Percentiles rank a stretch among this genome's conserved stretches.
phyloP scores from a whole-genome alignment of 2,888 invertebrate genomes.

The Lepidochrysops patricia region DNA sequence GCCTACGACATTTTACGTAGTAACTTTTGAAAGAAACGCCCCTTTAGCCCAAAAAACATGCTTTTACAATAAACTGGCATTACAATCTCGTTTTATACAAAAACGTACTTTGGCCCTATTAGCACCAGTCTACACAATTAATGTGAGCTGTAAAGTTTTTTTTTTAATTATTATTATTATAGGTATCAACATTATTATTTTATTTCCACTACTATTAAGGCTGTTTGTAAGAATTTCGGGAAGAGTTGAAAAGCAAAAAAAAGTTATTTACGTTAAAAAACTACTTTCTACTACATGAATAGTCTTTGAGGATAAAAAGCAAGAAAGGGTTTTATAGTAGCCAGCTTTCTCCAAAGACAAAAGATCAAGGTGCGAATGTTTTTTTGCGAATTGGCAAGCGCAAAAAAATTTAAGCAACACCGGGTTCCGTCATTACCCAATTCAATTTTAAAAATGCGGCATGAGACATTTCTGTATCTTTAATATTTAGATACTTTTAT shows the following conservation, averaged over 20 bases:
- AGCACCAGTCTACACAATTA: no score
- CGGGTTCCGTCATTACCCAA: neutral
- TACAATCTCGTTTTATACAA: no score
- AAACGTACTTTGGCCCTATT: no score
- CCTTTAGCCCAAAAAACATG: no score
- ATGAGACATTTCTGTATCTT: no score
- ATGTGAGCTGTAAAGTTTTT: neutral
- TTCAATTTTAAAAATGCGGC: neutral
- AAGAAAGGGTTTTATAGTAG: neutral
- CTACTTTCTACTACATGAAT: neutral
- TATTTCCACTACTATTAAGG: no score
- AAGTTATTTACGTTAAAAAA: neutral
- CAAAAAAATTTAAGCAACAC: neutral
- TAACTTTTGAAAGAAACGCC: no score
- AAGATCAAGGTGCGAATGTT: conserved; percentile 19
- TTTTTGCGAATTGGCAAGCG: neutral
- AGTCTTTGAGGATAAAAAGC: neutral
- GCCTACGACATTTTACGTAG: no score
- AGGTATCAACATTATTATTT: neutral
- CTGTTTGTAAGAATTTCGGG: no score
- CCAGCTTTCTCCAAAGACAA: conserved; percentile 58
- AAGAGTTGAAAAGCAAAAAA: neutral
- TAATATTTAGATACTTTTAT: no score
- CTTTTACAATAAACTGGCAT: no score
- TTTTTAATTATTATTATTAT: neutral